These are phyloP conservation scores for Pyrrhosoma nymphula DNA, from an alignment of 2,888 invertebrate genomes.

Conservation along the genomic window DNA sequence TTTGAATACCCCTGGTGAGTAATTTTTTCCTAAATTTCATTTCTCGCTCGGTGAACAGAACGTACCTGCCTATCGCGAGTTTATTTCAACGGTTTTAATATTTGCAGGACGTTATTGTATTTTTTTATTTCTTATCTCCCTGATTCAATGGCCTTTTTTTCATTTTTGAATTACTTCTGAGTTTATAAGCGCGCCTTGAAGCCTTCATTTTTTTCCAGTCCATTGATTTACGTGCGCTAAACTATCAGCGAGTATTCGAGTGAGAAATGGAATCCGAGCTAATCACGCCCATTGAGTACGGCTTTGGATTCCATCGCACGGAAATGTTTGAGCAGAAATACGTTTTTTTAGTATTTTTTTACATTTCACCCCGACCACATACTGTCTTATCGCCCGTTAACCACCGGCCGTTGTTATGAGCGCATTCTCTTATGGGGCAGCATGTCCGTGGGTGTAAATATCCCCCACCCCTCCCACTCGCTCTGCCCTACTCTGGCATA, in stretches of 20 bases:
- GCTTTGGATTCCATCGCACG: constrained; percentile 26
- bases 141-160: neutral
- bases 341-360: neutral
- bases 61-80: neutral
- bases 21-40: neutral
- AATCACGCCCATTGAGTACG: neutral
- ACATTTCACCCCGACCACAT: constrained; percentile 19
- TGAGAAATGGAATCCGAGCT: constrained; percentile 14
- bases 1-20: neutral
- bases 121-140: neutral
- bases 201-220: neutral
- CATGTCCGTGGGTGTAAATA: constrained; percentile 42
- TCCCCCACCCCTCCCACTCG: neutral
- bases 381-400: constrained; percentile 46
- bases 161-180: neutral
- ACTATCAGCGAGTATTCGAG: constrained; percentile 12
- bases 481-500: neutral
- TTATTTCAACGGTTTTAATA: neutral
- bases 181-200: neutral
- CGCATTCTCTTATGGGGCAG: constrained; percentile 52
- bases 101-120: neutral
- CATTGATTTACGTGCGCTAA: neutral
- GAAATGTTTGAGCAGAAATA: neutral
- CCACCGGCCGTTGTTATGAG: constrained; percentile 50
- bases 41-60: neutral